Evolutionary conservation across 2,113 vertebrate species (phyloP), one percentile per base, ranked within the genome.

Genomic region (Genyomyrus donnyi): DNA sequence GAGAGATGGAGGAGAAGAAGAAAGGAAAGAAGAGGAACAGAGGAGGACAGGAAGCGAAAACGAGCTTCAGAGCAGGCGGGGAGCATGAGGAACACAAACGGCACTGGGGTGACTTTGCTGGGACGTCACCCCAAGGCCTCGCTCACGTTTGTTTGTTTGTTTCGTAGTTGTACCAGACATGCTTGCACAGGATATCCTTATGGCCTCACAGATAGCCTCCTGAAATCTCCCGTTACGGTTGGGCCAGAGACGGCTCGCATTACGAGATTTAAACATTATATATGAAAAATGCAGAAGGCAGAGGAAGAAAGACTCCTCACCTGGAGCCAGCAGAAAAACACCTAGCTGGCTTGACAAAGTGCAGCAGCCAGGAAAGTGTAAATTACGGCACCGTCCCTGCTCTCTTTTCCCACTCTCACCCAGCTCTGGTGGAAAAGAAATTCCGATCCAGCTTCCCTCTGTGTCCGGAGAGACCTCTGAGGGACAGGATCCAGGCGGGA

Each of bases 41-140:
- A 89, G 88, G 49, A 15, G 46, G 49, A 52, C 5, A 52, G n/a
- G n/a, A 91, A 92, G 89, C 74, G 89, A 91, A 90, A 21, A 19
- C 2, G 35, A 5, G 7, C 9, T 85, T 21, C 42, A 21, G 45
- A 46, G 80, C 45, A 85, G 39, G 39, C 39, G 21, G 21, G 17
- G 21, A 39, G 19, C 80, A 85, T 9, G 39, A 15, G 5, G 17
- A 9, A 48, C 80, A 10, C 17, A 48, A 48, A 85, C 3, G 13
- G 31, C 35, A 19, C 31, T 35, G 13, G 15, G 70, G 17, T 77
- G 70, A 77, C 70, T 77, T 77, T 77, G 70, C 70, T 11, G 35
- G 11, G 31, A 77, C 35, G 62, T 66, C n/a, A 31, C n/a, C 62
- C 62, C n/a, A 10, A 66, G 31, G 70, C 4, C 70, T 77, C 70